These are phyloP conservation scores for Drosophila littoralis DNA, from an alignment of 1,140 invertebrate species.

Conservation along the genomic window DNA sequence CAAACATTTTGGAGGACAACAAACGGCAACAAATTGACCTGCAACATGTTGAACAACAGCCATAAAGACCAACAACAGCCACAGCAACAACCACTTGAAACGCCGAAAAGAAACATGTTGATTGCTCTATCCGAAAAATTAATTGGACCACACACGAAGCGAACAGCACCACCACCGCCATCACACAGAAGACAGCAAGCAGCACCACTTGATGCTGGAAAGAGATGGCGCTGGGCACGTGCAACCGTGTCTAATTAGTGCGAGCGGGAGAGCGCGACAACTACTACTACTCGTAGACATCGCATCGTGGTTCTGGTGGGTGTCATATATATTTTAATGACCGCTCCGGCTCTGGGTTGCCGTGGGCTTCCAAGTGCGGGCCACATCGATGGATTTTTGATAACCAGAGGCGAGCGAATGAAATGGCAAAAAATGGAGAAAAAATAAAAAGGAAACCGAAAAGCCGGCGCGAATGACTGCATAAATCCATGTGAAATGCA, in stretches of 20 bases:
- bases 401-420: slow-evolving; percentile 46
- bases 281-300: slow-evolving; percentile 23
- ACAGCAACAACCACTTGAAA: slow-evolving; percentile 36
- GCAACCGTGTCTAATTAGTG: slow-evolving; percentile 55
- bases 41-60: slow-evolving; percentile 75
- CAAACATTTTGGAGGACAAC: slow-evolving; percentile 32
- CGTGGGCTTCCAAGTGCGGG: slow-evolving; percentile 29
- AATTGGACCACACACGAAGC: slow-evolving; percentile 78
- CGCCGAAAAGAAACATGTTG: slow-evolving; percentile 69
- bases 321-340: slow-evolving; percentile 82
- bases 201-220: slow-evolving; percentile 13
- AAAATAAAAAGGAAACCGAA: slow-evolving; percentile 3
- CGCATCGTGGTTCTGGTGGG: slow-evolving; percentile 61
- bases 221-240: slow-evolving; percentile 23
- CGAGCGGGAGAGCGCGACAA: slow-evolving; percentile 18
- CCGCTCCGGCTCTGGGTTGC: slow-evolving; percentile 40
- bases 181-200: slow-evolving; percentile 33
- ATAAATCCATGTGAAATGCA: slow-evolving; percentile 80
- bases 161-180: slow-evolving; percentile 10
- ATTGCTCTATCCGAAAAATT: slow-evolving; percentile 81
- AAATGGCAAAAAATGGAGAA: slow-evolving; percentile 58
- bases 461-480: slow-evolving; percentile 74
- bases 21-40: slow-evolving; percentile 75
- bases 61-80: slow-evolving; percentile 51
- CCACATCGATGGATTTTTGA: slow-evolving; percentile 55